Evolutionary conservation across 2,888 invertebrate species (phyloP), one percentile per base, ranked within the genome.

Genomic region (Pachymerium ferrugineum): DNA sequence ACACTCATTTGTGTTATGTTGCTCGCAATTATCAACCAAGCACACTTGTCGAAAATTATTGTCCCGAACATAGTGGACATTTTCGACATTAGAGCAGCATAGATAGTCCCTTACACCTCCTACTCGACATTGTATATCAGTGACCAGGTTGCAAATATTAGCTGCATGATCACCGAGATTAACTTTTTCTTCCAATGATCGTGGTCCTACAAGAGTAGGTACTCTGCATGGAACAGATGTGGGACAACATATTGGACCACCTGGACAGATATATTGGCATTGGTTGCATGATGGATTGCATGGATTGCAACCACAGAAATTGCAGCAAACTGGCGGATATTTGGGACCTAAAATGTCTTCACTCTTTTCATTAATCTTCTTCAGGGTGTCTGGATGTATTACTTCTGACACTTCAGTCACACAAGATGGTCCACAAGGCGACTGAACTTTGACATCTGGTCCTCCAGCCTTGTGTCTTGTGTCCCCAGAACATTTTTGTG

Each of bases 1-100:
- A 16, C 25, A 25, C 22, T 70, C 33, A 22, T 70, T 70, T 14
- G 35, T 33, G 70, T 70, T 70, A 33, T 70, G 70, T 31, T 70
- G 70, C 14, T 70, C 70, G 35, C 31, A 33, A 19, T 70, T 70
- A 22, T 70, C 70, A 6, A 70, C 35, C 4, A 70, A 22, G 3
- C 30, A 31, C 19, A 70, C 25, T 16, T 70, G 70, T 35, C 31
- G n/a, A 12, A 33, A 70, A 16, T 30, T 33, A 22, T 33, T 70
- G 33, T 70, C 70, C 6, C 70, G 29, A n/a, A 70, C 33, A 6
- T 70, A 70, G 19, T 70, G 70, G 1, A 70, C 31, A 19, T 70
- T 70, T 33, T 70, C 70, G 19, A 22, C 31, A 10, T 22, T 19
- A n/a, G 31, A 35, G 8, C 31, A 31, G 25, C 31, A 25, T 31